These are phyloP conservation scores for Phoebastria nigripes DNA, from an alignment of 2,797 vertebrate species.

Conservation along the genomic window DNA sequence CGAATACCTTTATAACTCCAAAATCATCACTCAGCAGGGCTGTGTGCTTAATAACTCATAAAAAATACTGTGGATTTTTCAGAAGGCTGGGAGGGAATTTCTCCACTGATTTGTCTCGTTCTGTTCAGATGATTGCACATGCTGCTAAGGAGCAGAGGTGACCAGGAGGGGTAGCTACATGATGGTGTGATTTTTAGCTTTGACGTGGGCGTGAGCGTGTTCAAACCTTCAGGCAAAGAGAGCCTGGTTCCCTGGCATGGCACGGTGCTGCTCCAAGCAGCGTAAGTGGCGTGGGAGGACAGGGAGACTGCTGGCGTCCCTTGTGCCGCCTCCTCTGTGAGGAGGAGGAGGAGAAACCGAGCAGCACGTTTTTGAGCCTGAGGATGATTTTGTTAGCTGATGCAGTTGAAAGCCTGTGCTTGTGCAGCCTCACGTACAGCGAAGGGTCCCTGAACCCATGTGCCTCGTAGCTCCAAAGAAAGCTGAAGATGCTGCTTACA, in stretches of 20 bases:
- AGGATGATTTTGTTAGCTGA: not conserved
- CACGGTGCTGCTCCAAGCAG: not conserved
- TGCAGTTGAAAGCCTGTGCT: not conserved
- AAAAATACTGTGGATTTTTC: slow-evolving; percentile 11
- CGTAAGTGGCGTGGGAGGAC: rapidly evolving
- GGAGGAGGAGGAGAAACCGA: not conserved
- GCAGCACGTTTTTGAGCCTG: not conserved
- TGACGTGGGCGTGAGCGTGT: rapidly evolving
- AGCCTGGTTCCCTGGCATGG: not conserved
- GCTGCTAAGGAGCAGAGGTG: not conserved
- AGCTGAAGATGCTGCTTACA: not conserved
- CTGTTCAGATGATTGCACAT: not conserved
- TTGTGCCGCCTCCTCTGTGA: rapidly evolving
- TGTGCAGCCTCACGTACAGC: rapidly evolving
- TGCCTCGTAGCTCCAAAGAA: rapidly evolving
- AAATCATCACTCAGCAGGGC: slow-evolving; percentile 41
- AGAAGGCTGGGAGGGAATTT: not conserved
- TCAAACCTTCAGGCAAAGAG: not conserved
- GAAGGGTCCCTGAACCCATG: not conserved
- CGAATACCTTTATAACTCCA: slow-evolving; percentile 26
- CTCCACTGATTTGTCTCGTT: not conserved
- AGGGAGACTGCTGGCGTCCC: not conserved
- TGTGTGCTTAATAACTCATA: slow-evolving; percentile 44
- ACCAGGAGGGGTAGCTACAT: not conserved
- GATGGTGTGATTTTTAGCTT: not conserved